Evolutionary conservation across 2,797 vertebrate genomes (phyloP).

Genomic region (Alectoris magna): DNA sequence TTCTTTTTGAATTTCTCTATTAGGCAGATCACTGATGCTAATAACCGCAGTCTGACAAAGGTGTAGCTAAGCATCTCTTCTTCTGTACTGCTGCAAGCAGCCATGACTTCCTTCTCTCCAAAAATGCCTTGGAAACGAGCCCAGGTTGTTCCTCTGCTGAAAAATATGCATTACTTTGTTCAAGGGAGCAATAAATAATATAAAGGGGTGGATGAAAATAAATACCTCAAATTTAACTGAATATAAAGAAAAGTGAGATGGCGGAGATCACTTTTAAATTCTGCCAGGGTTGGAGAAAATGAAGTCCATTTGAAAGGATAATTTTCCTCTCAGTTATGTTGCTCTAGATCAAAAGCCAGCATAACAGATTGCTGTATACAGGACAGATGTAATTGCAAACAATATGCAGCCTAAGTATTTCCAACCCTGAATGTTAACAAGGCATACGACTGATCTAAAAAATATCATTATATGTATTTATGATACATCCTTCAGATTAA

Average conservation of each 20-base stretch:
- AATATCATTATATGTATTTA: background rate
- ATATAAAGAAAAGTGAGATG: slow-evolving; percentile 22
- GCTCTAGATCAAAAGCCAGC: slow-evolving; percentile 35
- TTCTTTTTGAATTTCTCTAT: slow-evolving; percentile 5
- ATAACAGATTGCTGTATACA: slow-evolving; percentile 7
- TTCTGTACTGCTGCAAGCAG: background rate
- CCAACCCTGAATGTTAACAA: background rate
- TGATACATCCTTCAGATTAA: background rate
- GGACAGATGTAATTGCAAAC: slow-evolving; percentile 23
- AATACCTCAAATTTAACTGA: slow-evolving; percentile 46
- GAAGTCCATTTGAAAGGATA: slow-evolving; percentile 36
- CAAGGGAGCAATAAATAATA: slow-evolving; percentile 48
- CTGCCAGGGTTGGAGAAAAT: slow-evolving; percentile 28
- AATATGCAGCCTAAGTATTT: slow-evolving; percentile 2
- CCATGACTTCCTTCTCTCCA: background rate
- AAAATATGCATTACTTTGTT: slow-evolving; percentile 39
- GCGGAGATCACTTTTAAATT: slow-evolving; percentile 17
- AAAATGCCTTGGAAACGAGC: slow-evolving; percentile 38
- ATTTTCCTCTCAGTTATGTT: slow-evolving; percentile 26
- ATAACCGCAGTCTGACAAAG: background rate
- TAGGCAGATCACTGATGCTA: slow-evolving; percentile 18
- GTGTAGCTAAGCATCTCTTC: background rate
- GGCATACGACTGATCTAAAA: background rate
- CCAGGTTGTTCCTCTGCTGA: slow-evolving; percentile 1
- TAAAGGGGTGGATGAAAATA: slow-evolving; percentile 25